Evolutionary conservation across 2,797 vertebrate genomes (phyloP), one percentile per base, ranked within the genome.

Genomic region (Aythya fuligula): DNA sequence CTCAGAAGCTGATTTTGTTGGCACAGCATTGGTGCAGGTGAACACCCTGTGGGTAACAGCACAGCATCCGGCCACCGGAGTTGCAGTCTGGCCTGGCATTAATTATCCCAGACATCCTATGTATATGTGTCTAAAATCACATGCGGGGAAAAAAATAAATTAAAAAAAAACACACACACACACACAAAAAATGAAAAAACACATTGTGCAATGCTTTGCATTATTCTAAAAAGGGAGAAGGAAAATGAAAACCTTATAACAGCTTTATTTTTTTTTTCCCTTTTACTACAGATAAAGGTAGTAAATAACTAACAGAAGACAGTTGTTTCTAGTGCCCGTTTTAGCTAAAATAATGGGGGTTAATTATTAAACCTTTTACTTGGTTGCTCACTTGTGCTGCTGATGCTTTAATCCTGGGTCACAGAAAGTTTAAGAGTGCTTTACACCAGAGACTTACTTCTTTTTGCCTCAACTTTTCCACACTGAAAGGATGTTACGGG

Each of bases 301-400:
- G 87, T 97, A 97, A 98, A 96, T 97, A 96, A 85, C 90, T 97
- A 89, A 96, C 92, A 96, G 93, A 94, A 92, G 74, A 95, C 86
- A 94, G 72, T 86, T 91, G 53, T 89, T 91, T 96, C 75, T 87
- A 70, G 81, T 85, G 81, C 76, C 79, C 87, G 66, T 80, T 97
- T 97, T 97, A 94, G 94, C 95, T 90, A 89, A 94, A 97, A 95
- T 92, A 95, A 95, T 4, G 62, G 65, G 89, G 92, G 96, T 98
- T 98, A 98, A 98, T 98, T 81, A 98, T 98, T 98, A 98, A 98
- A 95, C 94, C 93, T 93, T 93, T 95, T 93, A 89, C 93, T 95
- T 89, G 87, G 85, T 97, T 18, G 88, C 87, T 97, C 60, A 58
- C 66, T 96, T 57, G 73, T 90, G 95, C 94, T 88, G 95, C 95